phyloP scores from a whole-genome alignment of 2,113 vertebrate genomes.

The Chiloscyllium plagiosum region DNA sequence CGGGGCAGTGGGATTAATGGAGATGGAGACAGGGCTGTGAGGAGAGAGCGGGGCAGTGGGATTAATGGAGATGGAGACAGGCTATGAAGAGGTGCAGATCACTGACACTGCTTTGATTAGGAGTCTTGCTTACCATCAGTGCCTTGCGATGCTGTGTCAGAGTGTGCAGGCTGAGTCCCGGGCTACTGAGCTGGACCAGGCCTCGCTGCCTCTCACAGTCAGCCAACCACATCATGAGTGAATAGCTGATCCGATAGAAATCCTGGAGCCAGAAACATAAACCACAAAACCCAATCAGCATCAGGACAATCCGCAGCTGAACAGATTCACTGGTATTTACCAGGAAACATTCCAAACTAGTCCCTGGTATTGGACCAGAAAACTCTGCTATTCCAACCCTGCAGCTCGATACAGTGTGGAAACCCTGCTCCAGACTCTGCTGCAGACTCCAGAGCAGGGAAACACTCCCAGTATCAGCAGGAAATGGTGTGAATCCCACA shows the following conservation, averaged over 20 bases:
- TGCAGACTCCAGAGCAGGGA: background rate
- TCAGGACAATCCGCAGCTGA: background rate
- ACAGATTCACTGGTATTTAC: background rate
- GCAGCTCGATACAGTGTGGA: too few relatives aligned
- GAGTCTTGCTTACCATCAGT: constrained; percentile 59
- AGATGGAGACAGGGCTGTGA: too few relatives aligned
- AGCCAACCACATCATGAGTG: constrained; percentile 72
- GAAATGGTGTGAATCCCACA: too few relatives aligned
- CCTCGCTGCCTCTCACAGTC: constrained; percentile 60
- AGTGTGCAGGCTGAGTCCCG: constrained; percentile 42
- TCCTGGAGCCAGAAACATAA: constrained; percentile 59
- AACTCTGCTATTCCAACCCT: too few relatives aligned
- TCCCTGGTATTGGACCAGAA: background rate
- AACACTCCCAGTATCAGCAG: background rate
- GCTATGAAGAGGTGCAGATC: background rate
- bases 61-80: too few relatives aligned
- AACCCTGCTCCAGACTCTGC: background rate
- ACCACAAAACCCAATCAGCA: background rate
- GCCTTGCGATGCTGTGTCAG: constrained; percentile 55
- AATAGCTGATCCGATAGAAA: constrained; percentile 74
- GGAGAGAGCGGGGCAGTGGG: too few relatives aligned
- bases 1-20: too few relatives aligned
- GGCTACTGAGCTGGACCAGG: constrained; percentile 47
- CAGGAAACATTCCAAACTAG: background rate
- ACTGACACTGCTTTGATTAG: background rate